These are phyloP conservation scores for Luffia ferchaultella DNA, from an alignment of 2,888 invertebrate genomes.

Conservation along the genomic window DNA sequence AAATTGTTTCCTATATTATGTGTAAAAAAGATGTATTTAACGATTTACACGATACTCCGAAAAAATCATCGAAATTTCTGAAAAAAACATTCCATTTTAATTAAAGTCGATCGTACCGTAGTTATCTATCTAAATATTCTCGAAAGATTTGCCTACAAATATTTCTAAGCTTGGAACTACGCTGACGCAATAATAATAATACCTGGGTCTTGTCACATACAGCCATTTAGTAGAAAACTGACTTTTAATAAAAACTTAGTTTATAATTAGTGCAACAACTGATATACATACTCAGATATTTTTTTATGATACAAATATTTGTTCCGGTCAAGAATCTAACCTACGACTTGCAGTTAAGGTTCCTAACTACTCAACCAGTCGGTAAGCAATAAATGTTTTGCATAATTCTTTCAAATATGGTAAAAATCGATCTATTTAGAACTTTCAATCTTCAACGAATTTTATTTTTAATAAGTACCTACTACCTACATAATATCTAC, in stretches of 20 bases:
- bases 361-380: background rate
- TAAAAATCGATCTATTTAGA: background rate
- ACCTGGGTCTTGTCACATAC: background rate
- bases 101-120: background rate
- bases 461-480: constrained; percentile 10
- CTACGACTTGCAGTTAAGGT: too few species aligned
- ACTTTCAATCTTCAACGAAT: background rate
- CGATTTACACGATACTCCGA: background rate
- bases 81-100: background rate
- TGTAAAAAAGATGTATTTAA: background rate
- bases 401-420: background rate
- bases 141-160: background rate
- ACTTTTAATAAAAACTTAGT: too few species aligned
- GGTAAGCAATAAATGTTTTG: background rate
- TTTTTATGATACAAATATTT: too few species aligned
- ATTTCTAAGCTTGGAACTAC: background rate
- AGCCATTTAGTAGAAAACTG: background rate
- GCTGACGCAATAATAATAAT: background rate
- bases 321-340: background rate
- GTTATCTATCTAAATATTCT: background rate
- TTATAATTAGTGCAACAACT: too few species aligned
- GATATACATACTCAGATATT: too few species aligned
- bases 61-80: background rate
- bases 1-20: too few species aligned
- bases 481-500: background rate